phyloP scores from a whole-genome alignment of 2,797 vertebrate genomes.

The Centroberyx gerrardi region DNA sequence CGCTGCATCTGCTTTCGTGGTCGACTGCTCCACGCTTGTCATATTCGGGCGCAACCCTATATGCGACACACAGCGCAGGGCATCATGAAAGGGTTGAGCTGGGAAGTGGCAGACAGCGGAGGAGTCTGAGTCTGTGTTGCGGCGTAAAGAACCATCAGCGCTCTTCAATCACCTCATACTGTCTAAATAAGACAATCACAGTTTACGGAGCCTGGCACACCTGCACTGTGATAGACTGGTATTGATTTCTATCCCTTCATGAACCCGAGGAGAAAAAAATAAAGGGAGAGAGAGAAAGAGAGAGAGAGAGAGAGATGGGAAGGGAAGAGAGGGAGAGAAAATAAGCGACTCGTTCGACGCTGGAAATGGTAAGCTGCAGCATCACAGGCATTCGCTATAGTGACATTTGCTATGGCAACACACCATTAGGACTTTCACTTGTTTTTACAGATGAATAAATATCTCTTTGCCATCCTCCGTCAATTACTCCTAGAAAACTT shows the following conservation, averaged over 20 bases:
- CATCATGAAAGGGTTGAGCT: slow-evolving; percentile 40
- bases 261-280: not conserved
- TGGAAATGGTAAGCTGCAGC: slow-evolving; percentile 14
- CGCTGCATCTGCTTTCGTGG: too few relatives aligned
- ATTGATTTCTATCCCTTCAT: slow-evolving; percentile 6
- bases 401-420: slow-evolving; percentile 66
- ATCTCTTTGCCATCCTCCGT: not conserved
- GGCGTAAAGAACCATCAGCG: slow-evolving; percentile 13
- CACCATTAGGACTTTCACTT: too few relatives aligned
- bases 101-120: slow-evolving; percentile 9
- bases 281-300: not conserved
- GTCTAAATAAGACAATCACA: slow-evolving; percentile 38
- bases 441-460: too few relatives aligned
- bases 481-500: slow-evolving; percentile 1
- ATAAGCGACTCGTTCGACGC: not conserved
- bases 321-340: slow-evolving; percentile 29
- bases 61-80: slow-evolving; percentile 15
- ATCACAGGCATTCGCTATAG: slow-evolving; percentile 39
- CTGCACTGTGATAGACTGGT: slow-evolving; percentile 14
- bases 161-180: slow-evolving; percentile 26
- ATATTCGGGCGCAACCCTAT: slow-evolving; percentile 41
- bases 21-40: slow-evolving; percentile 35
- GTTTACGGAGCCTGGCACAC: slow-evolving; percentile 27
- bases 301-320: not conserved
- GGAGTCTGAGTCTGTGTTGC: slow-evolving; percentile 2